Conservation (phyloP, 2,797 vertebrate genomes). For the Enteromius unitaeniatus region DNA sequence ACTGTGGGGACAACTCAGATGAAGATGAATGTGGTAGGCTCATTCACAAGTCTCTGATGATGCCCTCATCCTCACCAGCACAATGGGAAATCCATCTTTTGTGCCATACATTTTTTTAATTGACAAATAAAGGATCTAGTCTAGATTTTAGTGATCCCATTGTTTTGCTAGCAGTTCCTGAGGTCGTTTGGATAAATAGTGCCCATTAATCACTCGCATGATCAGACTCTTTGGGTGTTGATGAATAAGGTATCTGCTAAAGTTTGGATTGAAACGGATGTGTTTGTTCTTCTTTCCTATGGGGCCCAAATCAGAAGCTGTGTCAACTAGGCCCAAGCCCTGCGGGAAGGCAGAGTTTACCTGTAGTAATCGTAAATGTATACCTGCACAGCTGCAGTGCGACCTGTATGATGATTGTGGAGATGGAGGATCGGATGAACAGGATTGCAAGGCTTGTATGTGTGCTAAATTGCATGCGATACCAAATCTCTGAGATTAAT, state of each 20-base stretch:
- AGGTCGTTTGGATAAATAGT: background rate
- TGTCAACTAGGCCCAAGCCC: slow-evolving; percentile 82
- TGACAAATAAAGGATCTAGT: slow-evolving; percentile 9
- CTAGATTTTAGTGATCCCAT: slow-evolving; percentile 6
- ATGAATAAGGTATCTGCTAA: background rate
- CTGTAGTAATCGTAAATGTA: slow-evolving; percentile 88
- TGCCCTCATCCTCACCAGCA: slow-evolving; percentile 29
- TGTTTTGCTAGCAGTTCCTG: slow-evolving; percentile 15
- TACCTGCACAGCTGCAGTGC: slow-evolving; percentile 89
- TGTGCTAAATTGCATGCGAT: slow-evolving; percentile 42
- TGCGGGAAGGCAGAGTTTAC: slow-evolving; percentile 95
- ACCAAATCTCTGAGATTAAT: background rate
- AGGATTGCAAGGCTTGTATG: slow-evolving; percentile 91
- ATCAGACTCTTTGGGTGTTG: slow-evolving; percentile 15
- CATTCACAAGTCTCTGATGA: slow-evolving; percentile 31
- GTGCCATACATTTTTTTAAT: slow-evolving; percentile 5
- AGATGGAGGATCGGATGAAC: slow-evolving; percentile 91
- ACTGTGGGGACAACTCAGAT: slow-evolving; percentile 96
- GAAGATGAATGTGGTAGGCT: slow-evolving; percentile 91
- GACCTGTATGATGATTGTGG: slow-evolving; percentile 95
- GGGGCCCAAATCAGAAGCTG: slow-evolving; percentile 77
- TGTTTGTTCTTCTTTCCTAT: slow-evolving; percentile 32
- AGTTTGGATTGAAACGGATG: slow-evolving; percentile 17
- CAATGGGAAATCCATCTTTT: slow-evolving; percentile 37
- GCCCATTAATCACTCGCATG: slow-evolving; percentile 28